A percentile compares a stretch with the other conserved stretches of the same genome.
phyloP scores from a whole-genome alignment of 2,888 invertebrate genomes.

The Coleophora deauratella region DNA sequence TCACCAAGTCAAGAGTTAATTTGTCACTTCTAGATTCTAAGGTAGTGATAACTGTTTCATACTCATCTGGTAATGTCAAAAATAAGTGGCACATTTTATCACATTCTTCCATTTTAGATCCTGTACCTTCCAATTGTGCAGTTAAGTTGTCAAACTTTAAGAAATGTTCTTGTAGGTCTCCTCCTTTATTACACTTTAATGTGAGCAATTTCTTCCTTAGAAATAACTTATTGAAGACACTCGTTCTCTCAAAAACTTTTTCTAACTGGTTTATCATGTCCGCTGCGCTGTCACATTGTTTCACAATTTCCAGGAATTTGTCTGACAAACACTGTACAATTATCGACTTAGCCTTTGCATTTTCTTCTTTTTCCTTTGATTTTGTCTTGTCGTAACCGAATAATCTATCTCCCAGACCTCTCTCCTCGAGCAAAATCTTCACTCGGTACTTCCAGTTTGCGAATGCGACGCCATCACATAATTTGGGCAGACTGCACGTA shows the following conservation, averaged over 20 bases:
- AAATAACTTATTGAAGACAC: constrained; percentile 10
- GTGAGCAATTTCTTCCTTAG: constrained; percentile 6
- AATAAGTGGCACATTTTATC: constrained; percentile 11
- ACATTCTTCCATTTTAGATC: constrained; percentile 2
- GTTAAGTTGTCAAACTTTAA: constrained; percentile 8
- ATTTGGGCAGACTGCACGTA: not conserved
- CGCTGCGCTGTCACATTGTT: constrained; percentile 7
- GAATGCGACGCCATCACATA: not conserved
- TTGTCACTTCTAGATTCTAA: constrained; percentile 7
- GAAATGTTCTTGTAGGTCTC: constrained; percentile 3
- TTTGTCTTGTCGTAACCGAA: not conserved
- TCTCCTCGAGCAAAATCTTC: constrained; percentile 8
- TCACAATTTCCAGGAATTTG: constrained; percentile 7
- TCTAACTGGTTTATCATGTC: constrained; percentile 10
- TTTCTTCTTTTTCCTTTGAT: not conserved
- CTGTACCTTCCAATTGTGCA: constrained; percentile 5
- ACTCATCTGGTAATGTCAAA: constrained; percentile 3
- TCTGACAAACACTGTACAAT: constrained; percentile 7
- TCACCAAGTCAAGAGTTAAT: constrained; percentile 7
- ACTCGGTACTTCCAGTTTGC: constrained; percentile 5
- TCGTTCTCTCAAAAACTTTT: constrained; percentile 15
- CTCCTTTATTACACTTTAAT: not conserved
- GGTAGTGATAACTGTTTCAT: constrained; percentile 5
- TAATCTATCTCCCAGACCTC: not conserved
- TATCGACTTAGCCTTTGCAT: constrained; percentile 1